A percentile compares a stretch with the other conserved stretches of the same genome.
phyloP scores from a whole-genome alignment of 2,113 vertebrate species.

The Datnioides undecimradiatus region DNA sequence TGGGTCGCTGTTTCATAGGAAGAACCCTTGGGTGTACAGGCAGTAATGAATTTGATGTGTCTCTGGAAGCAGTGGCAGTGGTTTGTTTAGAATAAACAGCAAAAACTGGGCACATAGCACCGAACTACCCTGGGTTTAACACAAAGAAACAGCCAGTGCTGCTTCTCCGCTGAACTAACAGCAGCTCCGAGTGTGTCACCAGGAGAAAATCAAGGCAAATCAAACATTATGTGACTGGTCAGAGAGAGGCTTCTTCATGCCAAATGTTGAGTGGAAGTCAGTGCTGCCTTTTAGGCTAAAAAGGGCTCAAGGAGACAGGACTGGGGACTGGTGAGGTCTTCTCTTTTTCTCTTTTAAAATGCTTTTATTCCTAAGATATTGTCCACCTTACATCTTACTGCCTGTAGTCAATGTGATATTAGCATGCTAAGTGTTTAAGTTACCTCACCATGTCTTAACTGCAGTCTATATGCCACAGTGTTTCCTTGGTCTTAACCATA shows the following conservation, averaged over 20 bases:
- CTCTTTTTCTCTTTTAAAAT: background rate
- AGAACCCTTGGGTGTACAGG: conserved; percentile 35
- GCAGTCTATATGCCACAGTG: background rate
- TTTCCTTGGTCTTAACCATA: background rate
- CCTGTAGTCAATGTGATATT: background rate
- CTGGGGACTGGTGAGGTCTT: background rate
- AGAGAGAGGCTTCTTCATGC: background rate
- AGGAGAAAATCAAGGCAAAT: background rate
- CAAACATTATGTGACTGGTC: background rate
- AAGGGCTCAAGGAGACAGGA: background rate
- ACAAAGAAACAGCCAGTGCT: conserved; percentile 16
- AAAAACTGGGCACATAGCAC: conserved; percentile 9
- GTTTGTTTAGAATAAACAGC: conserved; percentile 46
- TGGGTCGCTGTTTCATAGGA: conserved; percentile 32
- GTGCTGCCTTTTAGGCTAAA: background rate
- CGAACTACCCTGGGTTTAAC: background rate
- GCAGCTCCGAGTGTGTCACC: background rate
- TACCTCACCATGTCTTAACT: background rate
- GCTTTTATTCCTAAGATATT: background rate
- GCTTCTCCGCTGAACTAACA: background rate
- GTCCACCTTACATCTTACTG: background rate
- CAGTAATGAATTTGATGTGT: conserved; percentile 44
- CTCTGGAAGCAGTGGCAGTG: conserved; percentile 1
- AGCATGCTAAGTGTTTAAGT: background rate
- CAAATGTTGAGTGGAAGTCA: background rate